Conservation (phyloP, 1,140 invertebrate species). For the Ruditapes philippinarum region DNA sequence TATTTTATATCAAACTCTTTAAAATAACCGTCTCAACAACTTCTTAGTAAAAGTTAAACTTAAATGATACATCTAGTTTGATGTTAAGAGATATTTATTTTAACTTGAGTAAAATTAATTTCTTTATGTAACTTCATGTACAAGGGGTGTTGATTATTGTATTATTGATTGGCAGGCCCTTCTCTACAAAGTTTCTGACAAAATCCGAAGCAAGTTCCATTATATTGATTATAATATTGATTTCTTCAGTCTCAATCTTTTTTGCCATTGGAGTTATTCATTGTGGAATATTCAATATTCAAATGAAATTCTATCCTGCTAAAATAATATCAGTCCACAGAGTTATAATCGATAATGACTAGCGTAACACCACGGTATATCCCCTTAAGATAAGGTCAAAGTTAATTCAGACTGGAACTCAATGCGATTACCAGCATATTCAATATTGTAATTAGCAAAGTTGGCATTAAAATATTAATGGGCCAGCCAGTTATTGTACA, state of each 20-base stretch:
- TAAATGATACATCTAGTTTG: too few relatives aligned
- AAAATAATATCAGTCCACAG: constrained; percentile 31
- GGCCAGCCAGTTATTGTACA: background rate
- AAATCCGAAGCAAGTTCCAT: constrained; percentile 44
- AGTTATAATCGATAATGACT: background rate
- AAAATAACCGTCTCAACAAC: too few relatives aligned
- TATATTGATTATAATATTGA: constrained; percentile 49
- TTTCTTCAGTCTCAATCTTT: constrained; percentile 11
- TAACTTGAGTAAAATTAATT: background rate
- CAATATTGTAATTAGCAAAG: constrained; percentile 42
- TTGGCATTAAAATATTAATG: constrained; percentile 44
- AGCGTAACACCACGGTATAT: background rate
- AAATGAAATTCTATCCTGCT: constrained; percentile 53
- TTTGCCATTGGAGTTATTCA: constrained; percentile 14
- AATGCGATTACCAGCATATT: background rate
- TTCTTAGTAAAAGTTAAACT: too few relatives aligned
- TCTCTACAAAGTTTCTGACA: constrained; percentile 14
- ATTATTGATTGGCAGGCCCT: constrained; percentile 5
- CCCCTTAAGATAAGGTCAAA: background rate
- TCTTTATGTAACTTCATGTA: background rate
- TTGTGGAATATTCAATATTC: constrained; percentile 57
- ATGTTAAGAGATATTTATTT: too few relatives aligned
- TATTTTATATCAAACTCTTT: too few relatives aligned
- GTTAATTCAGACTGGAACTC: background rate
- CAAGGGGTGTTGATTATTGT: background rate